Evolutionary conservation across 1,140 invertebrate species (phyloP).

Genomic region (Euglossa dilemma): DNA sequence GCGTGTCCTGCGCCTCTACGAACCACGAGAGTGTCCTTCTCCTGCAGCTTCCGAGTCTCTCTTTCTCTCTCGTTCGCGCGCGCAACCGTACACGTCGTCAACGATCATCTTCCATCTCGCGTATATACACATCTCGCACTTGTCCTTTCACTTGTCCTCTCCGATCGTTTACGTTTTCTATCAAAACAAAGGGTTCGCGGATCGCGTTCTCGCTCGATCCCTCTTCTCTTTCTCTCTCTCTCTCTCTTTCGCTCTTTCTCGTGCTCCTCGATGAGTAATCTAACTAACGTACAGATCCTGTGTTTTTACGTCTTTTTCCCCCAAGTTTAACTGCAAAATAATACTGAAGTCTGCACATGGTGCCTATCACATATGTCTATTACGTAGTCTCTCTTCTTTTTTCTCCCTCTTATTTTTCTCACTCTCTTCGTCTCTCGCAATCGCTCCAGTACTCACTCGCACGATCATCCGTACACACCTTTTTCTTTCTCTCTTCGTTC

Average conservation of each 20-base stretch:
- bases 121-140: background rate
- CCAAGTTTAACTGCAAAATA: conserved; percentile 79
- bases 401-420: no score
- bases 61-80: conserved; percentile 57
- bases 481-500: background rate
- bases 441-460: conserved; percentile 63
- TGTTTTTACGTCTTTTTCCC: conserved; percentile 42
- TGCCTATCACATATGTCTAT: conserved; percentile 82
- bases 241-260: no score
- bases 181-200: background rate
- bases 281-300: conserved; percentile 72
- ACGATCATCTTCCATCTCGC: conserved; percentile 9
- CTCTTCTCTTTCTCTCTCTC: no score
- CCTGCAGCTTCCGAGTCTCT: conserved; percentile 22
- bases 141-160: background rate
- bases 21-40: background rate
- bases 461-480: conserved; percentile 41
- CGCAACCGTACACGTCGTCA: conserved; percentile 11
- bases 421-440: conserved; percentile 26
- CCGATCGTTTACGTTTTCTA: background rate
- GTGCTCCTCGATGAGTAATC: conserved; percentile 20
- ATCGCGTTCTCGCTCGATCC: background rate
- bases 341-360: conserved; percentile 83
- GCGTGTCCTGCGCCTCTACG: background rate
- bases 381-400: conserved; percentile 49